A percentile compares a stretch with the other conserved stretches of the same genome.
phyloP scores from a whole-genome alignment of 2,888 invertebrate genomes.

The Hirtodrosophila histrioides region DNA sequence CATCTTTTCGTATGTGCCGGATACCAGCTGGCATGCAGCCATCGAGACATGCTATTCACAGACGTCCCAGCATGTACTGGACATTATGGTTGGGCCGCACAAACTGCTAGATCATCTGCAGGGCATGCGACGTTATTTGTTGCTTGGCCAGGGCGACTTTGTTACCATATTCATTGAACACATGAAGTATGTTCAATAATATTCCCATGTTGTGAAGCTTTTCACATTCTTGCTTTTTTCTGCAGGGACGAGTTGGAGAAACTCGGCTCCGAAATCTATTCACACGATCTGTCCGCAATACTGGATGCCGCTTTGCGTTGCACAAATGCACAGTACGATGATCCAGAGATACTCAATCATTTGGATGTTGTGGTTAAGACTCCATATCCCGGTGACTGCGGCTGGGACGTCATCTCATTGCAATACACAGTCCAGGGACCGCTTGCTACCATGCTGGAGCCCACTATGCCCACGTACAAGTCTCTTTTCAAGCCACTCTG shows the following conservation, averaged over 20 bases:
- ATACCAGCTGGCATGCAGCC: slow-evolving; percentile 91
- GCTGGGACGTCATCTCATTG: slow-evolving; percentile 84
- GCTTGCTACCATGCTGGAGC: slow-evolving; percentile 84
- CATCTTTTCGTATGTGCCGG: slow-evolving; percentile 87
- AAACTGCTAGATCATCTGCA: slow-evolving; percentile 95
- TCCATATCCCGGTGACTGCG: slow-evolving; percentile 82
- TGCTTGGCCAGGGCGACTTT: slow-evolving; percentile 98
- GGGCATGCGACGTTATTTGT: slow-evolving; percentile 94
- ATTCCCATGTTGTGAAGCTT: neutral
- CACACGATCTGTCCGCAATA: slow-evolving; percentile 94
- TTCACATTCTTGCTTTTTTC: slow-evolving; percentile 2
- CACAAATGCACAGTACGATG: slow-evolving; percentile 97
- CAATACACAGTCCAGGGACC: slow-evolving; percentile 84
- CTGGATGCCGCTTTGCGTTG: slow-evolving; percentile 94
- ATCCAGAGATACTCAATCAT: slow-evolving; percentile 94
- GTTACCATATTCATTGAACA: slow-evolving; percentile 96
- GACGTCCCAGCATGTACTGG: slow-evolving; percentile 93
- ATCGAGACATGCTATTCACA: slow-evolving; percentile 94
- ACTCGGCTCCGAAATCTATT: slow-evolving; percentile 93
- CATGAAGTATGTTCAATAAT: slow-evolving; percentile 87
- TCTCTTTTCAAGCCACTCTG: slow-evolving; percentile 83
- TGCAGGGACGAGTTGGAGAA: slow-evolving; percentile 93
- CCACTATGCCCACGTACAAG: slow-evolving; percentile 83
- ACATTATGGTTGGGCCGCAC: slow-evolving; percentile 94
- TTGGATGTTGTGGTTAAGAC: slow-evolving; percentile 91